Percentiles rank a stretch among this genome's conserved stretches.
These are phyloP conservation scores for Sorex araneus DNA, from an alignment of 2,113 vertebrate species.

Conservation along the genomic window DNA sequence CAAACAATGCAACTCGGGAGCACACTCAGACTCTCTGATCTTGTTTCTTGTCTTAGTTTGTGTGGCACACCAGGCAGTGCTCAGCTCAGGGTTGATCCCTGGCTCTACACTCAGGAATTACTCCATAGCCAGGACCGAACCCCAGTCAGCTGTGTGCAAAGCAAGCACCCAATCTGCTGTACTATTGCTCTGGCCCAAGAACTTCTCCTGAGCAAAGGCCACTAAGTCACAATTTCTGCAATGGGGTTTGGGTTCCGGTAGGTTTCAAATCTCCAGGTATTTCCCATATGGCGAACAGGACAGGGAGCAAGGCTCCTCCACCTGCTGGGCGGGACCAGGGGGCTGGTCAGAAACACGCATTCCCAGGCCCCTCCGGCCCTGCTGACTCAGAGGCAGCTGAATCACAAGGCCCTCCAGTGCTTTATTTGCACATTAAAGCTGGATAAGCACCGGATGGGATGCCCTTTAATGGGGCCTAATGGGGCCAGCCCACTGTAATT, in stretches of 20 bases:
- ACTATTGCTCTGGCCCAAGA: background rate
- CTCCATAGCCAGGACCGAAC: too few species aligned
- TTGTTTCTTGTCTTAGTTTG: too few species aligned
- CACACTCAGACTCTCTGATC: too few species aligned
- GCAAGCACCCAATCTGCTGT: background rate
- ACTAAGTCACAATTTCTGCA: background rate
- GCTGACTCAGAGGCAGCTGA: background rate
- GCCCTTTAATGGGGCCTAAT: conserved; percentile 31
- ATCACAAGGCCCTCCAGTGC: background rate
- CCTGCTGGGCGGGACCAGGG: too few species aligned
- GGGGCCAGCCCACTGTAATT: background rate
- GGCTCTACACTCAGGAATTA: too few species aligned
- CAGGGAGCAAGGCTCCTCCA: too few species aligned
- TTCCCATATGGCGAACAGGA: too few species aligned
- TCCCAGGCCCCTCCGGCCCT: background rate
- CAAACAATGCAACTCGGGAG: too few species aligned
- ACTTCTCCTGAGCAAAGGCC: background rate
- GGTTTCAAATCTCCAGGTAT: background rate
- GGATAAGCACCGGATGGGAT: background rate
- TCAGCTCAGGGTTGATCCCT: too few species aligned
- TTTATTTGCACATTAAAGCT: conserved; percentile 36
- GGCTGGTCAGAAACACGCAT: background rate
- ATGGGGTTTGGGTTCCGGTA: background rate
- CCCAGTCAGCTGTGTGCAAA: background rate
- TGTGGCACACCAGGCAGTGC: too few species aligned